A percentile compares a stretch with the other conserved stretches of the same genome.
Conservation (phyloP, 2,888 invertebrate species). For the Tetanocera ferruginea region DNA sequence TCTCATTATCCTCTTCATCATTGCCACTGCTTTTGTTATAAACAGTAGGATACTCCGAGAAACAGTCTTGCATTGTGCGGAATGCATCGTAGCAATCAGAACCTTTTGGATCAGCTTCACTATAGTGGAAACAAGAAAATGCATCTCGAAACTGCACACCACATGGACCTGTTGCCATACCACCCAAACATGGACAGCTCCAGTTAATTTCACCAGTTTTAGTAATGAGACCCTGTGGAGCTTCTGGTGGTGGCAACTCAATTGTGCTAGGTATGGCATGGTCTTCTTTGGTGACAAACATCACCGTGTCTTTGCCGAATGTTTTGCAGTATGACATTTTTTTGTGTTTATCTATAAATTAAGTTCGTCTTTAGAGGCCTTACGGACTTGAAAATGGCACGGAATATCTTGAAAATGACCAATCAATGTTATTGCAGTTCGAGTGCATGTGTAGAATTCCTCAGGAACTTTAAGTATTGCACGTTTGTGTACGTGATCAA, state of each 20-base stretch:
- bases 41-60: constrained; percentile 86
- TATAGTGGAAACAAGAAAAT: constrained; percentile 95
- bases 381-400: constrained; percentile 73
- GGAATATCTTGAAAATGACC: constrained; percentile 69
- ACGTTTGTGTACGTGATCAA: constrained; percentile 68
- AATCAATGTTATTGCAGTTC: constrained; percentile 74
- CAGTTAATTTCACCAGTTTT: constrained; percentile 93
- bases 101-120: constrained; percentile 90
- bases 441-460: constrained; percentile 72
- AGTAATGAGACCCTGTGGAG: constrained; percentile 84
- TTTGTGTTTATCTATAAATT: constrained; percentile 45
- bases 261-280: constrained; percentile 81
- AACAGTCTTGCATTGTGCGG: constrained; percentile 91
- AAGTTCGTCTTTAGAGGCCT: constrained; percentile 66
- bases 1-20: constrained; percentile 72
- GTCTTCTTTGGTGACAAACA: constrained; percentile 86
- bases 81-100: constrained; percentile 93
- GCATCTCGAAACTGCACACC: constrained; percentile 93
- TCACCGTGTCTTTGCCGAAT: constrained; percentile 83
- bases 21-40: constrained; percentile 82
- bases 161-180: constrained; percentile 98
- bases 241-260: constrained; percentile 79
- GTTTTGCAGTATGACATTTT: constrained; percentile 68
- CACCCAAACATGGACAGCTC: constrained; percentile 96
- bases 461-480: constrained; percentile 73